These are phyloP conservation scores for Craterocephalus amniculus DNA, from an alignment of 2,797 vertebrate genomes.

Conservation along the genomic window DNA sequence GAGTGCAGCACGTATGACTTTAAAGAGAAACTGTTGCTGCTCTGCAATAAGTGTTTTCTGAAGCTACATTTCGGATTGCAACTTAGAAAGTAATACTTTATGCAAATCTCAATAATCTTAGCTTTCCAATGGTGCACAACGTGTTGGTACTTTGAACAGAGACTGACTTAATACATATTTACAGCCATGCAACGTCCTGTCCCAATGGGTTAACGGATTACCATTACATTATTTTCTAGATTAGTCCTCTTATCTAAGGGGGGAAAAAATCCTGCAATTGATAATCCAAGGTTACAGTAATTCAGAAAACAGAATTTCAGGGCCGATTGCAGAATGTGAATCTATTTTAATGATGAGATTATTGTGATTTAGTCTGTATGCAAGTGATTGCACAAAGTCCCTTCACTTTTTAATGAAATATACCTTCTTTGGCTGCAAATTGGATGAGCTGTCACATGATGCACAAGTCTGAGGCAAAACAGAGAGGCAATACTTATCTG, in stretches of 20 bases:
- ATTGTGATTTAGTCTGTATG: background rate
- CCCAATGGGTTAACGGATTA: constrained; percentile 14
- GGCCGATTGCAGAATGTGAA: constrained; percentile 17
- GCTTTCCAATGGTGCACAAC: background rate
- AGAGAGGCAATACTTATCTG: background rate
- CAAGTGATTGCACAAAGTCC: constrained; percentile 3
- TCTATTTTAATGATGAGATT: constrained; percentile 10
- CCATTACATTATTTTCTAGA: constrained; percentile 11
- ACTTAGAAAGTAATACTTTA: background rate
- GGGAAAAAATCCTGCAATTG: constrained; percentile 10
- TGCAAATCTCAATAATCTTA: background rate
- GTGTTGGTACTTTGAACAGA: background rate
- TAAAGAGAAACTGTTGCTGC: background rate
- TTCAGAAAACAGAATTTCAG: constrained; percentile 8
- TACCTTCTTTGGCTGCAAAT: background rate
- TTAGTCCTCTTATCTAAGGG: constrained; percentile 38
- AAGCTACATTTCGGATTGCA: too few relatives aligned
- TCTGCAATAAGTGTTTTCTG: too few relatives aligned
- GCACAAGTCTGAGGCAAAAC: background rate
- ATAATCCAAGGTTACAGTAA: constrained; percentile 38
- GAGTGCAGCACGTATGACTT: background rate
- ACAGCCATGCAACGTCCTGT: background rate
- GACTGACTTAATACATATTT: background rate
- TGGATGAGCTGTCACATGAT: background rate
- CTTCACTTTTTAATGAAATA: constrained; percentile 5